phyloP scores from a whole-genome alignment of 2,113 vertebrate genomes.

The Ptilorrhoa leucosticta region DNA sequence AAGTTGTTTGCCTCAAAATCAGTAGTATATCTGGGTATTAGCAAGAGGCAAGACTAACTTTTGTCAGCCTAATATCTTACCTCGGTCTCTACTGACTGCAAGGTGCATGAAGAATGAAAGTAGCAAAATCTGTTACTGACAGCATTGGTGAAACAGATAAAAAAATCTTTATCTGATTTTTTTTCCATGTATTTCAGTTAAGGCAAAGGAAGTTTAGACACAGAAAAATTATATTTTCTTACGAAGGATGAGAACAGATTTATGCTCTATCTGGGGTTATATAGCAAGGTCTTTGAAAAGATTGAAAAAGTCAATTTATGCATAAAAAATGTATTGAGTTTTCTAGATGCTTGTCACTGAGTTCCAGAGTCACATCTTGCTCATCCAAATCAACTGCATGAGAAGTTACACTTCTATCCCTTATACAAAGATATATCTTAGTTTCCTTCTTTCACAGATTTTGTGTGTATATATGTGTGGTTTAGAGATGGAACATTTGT shows the following conservation, averaged over 20 bases:
- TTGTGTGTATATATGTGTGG: not conserved
- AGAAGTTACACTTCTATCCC: not conserved
- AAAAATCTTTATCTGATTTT: not conserved
- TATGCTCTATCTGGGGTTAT: not conserved
- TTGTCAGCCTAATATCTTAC: not conserved
- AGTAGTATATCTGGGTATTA: not conserved
- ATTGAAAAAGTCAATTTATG: not conserved
- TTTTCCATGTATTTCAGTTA: not conserved
- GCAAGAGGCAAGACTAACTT: not conserved
- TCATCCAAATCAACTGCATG: not conserved
- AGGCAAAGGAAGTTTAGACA: not conserved
- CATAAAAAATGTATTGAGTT: not conserved
- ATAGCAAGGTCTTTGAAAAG: not conserved
- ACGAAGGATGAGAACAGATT: not conserved
- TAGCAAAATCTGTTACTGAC: not conserved
- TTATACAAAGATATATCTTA: not conserved
- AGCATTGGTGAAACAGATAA: not conserved
- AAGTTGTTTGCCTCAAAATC: not conserved
- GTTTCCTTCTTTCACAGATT: not conserved
- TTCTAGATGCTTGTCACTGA: not conserved
- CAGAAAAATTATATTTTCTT: not conserved
- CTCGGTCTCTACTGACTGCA: not conserved
- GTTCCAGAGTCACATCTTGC: not conserved
- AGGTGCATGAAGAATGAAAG: not conserved
- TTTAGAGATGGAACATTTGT: not conserved